Conservation (phyloP, 2,888 invertebrate genomes). For the Mongoloraphidia duomilia region DNA sequence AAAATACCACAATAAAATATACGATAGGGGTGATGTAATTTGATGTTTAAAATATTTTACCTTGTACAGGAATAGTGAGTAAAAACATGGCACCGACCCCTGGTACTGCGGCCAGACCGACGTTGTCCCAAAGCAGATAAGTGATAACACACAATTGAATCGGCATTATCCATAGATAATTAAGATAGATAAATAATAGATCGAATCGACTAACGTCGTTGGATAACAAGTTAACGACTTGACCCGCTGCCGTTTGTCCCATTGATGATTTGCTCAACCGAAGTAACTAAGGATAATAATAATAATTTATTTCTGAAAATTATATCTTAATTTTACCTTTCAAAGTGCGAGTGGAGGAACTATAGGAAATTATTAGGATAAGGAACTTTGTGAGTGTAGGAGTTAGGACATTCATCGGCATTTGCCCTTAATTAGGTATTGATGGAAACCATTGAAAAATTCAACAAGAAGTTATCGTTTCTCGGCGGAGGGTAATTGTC, state of each 20-base stretch:
- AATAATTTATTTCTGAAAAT: too few relatives aligned
- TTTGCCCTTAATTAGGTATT: too few relatives aligned
- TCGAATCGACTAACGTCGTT: slow-evolving; percentile 92
- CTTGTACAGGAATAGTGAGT: slow-evolving; percentile 71
- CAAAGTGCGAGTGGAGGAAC: too few relatives aligned
- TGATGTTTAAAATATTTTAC: slow-evolving; percentile 33
- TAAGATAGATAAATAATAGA: slow-evolving; percentile 64
- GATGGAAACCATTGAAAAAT: too few relatives aligned
- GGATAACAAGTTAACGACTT: slow-evolving; percentile 83
- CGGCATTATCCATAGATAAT: slow-evolving; percentile 82
- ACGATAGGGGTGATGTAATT: background rate
- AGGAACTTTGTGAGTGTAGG: too few relatives aligned
- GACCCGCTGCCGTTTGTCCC: slow-evolving; percentile 66
- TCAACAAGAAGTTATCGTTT: too few relatives aligned
- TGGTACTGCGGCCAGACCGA: slow-evolving; percentile 57
- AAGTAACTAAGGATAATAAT: too few relatives aligned
- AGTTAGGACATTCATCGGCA: too few relatives aligned
- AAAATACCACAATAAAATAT: slow-evolving; percentile 6
- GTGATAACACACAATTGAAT: slow-evolving; percentile 49
- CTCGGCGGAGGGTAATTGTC: too few relatives aligned
- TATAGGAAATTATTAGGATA: too few relatives aligned
- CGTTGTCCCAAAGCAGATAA: slow-evolving; percentile 61
- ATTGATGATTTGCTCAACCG: slow-evolving; percentile 51
- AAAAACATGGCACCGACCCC: slow-evolving; percentile 61
- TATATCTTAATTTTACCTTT: too few relatives aligned